Percentiles rank a stretch among this genome's conserved stretches.
Conservation (phyloP, 2,888 invertebrate species). For the Netelia inedita region DNA sequence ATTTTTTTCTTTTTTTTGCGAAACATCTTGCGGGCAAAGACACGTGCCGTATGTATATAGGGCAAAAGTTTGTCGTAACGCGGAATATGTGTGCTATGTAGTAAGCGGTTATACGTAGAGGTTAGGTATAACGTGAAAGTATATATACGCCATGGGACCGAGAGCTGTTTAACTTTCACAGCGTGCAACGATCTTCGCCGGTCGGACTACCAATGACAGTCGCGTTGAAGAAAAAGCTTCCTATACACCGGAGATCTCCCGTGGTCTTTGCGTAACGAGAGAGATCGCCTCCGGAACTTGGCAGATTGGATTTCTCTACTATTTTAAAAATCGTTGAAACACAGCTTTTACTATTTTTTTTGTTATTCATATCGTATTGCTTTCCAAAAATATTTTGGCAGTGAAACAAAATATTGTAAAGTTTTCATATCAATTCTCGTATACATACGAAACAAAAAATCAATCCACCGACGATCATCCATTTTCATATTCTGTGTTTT, state of each 20-base stretch:
- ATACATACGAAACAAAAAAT: not conserved
- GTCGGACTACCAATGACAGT: constrained; percentile 45
- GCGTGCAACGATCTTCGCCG: constrained; percentile 47
- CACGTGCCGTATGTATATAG: constrained; percentile 22
- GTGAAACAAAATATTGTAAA: no score
- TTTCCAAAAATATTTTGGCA: no score
- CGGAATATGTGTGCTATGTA: constrained; percentile 21
- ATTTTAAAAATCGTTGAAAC: not conserved
- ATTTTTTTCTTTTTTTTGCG: constrained; percentile 28
- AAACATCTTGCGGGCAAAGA: constrained; percentile 53
- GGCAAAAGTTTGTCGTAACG: constrained; percentile 58
- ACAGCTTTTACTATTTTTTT: not conserved
- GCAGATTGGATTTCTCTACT: not conserved
- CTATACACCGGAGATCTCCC: not conserved
- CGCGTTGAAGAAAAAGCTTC: constrained; percentile 41
- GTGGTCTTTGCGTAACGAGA: constrained; percentile 38
- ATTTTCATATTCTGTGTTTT: not conserved
- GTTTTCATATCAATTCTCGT: not conserved
- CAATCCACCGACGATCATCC: not conserved
- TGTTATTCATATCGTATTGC: no score
- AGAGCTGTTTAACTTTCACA: constrained; percentile 65
- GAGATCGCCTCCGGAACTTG: not conserved
- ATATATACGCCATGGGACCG: constrained; percentile 23
- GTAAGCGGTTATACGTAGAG: constrained; percentile 28
- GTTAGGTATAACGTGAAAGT: constrained; percentile 33